Conservation (phyloP, 2,888 invertebrate species). For the Thera obeliscata region DNA sequence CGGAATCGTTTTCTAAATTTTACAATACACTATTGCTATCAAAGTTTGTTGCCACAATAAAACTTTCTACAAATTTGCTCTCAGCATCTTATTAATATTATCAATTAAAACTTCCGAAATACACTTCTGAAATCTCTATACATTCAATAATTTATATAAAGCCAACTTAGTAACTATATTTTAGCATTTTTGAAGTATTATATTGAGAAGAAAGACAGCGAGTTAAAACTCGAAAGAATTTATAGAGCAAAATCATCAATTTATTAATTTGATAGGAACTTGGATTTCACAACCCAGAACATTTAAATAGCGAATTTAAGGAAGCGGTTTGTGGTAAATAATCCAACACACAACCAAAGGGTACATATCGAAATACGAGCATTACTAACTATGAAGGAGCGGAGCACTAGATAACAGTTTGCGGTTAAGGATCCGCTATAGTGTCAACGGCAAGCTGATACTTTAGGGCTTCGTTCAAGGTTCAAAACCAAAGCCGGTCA, state of each 20-base stretch:
- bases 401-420: too few relatives aligned
- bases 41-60: not conserved
- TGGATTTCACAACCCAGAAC: not conserved
- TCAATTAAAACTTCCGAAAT: not conserved
- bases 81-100: not conserved
- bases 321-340: not conserved
- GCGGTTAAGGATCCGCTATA: too few relatives aligned
- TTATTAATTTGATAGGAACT: not conserved
- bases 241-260: not conserved
- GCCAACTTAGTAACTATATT: not conserved
- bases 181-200: not conserved
- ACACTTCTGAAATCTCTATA: not conserved
- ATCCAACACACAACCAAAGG: not conserved
- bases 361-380: too few relatives aligned
- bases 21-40: not conserved
- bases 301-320: not conserved
- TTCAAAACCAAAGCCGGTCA: not conserved
- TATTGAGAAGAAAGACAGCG: not conserved
- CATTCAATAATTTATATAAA: conserved; percentile 3
- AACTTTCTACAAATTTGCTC: conserved; percentile 5
- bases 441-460: too few relatives aligned
- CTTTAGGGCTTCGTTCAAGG: not conserved
- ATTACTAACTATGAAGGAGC: too few relatives aligned
- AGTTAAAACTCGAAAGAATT: not conserved
- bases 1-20: conserved; percentile 6